Evolutionary conservation across 2,797 vertebrate species (phyloP).

Genomic region (Notamacropus eugenii): DNA sequence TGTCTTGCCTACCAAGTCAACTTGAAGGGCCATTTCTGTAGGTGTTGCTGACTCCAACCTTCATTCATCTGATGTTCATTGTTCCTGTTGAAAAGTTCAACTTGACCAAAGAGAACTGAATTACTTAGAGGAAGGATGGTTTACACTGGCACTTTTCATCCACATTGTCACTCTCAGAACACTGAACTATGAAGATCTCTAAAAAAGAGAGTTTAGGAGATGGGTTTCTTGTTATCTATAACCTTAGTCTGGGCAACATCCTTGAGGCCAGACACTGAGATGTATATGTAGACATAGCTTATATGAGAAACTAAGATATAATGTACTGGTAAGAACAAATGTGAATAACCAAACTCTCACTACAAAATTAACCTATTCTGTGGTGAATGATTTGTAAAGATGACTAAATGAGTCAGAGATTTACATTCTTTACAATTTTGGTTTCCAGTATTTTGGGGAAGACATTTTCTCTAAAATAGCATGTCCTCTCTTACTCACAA

Average conservation of each 20-base stretch:
- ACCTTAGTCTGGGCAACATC: not conserved
- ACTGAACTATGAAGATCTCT: not conserved
- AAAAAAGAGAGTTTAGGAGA: not conserved
- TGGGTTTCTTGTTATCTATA: not conserved
- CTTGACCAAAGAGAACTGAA: not conserved
- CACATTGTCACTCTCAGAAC: not conserved
- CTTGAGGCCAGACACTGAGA: not conserved
- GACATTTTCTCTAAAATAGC: not conserved
- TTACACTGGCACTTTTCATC: not conserved
- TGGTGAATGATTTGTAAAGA: not conserved
- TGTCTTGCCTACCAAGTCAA: no score
- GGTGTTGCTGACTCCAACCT: no score
- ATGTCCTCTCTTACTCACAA: not conserved
- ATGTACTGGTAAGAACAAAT: not conserved
- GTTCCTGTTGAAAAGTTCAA: not conserved
- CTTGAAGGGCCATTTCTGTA: no score
- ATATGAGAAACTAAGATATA: not conserved
- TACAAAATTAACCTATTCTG: not conserved
- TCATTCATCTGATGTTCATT: not conserved
- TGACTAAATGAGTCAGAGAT: not conserved
- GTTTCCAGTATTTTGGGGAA: constrained; percentile 12
- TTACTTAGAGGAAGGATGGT: not conserved
- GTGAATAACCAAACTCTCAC: not conserved
- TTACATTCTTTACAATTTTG: constrained; percentile 31
- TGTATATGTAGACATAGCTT: not conserved